These are phyloP conservation scores for Catocala sponsa DNA, from an alignment of 2,888 invertebrate species.

Conservation along the genomic window DNA sequence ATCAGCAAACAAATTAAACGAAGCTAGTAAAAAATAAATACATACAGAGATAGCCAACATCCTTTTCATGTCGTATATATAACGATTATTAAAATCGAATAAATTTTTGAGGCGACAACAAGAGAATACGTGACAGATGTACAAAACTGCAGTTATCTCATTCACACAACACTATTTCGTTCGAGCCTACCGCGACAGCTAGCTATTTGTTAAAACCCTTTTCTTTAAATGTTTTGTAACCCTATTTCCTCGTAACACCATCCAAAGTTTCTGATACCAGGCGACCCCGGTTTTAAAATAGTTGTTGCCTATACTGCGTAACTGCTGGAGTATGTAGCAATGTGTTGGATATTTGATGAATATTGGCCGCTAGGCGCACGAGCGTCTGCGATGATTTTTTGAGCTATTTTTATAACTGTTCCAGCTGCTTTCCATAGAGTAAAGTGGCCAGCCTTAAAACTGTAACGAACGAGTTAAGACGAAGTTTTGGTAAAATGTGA, in stretches of 20 bases:
- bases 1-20: no score
- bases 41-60: no score
- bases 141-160: no score
- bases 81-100: no score
- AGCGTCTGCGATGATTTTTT: slow-evolving; percentile 57
- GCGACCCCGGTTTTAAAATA: slow-evolving; percentile 24
- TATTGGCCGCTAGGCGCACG: slow-evolving; percentile 36
- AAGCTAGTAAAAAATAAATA: no score
- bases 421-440: slow-evolving; percentile 76
- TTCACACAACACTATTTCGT: no score
- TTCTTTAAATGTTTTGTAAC: no score
- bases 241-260: background rate
- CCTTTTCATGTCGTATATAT: no score
- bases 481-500: slow-evolving; percentile 33
- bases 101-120: no score
- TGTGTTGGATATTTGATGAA: slow-evolving; percentile 30
- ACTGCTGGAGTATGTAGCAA: slow-evolving; percentile 5
- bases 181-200: no score
- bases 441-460: slow-evolving; percentile 66
- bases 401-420: slow-evolving; percentile 76
- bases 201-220: no score
- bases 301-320: slow-evolving; percentile 14
- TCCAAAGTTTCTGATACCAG: slow-evolving; percentile 5
- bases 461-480: slow-evolving; percentile 62
- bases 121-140: no score